Conservation (phyloP, 2,797 vertebrate species). For the Pangasius krempfi region DNA sequence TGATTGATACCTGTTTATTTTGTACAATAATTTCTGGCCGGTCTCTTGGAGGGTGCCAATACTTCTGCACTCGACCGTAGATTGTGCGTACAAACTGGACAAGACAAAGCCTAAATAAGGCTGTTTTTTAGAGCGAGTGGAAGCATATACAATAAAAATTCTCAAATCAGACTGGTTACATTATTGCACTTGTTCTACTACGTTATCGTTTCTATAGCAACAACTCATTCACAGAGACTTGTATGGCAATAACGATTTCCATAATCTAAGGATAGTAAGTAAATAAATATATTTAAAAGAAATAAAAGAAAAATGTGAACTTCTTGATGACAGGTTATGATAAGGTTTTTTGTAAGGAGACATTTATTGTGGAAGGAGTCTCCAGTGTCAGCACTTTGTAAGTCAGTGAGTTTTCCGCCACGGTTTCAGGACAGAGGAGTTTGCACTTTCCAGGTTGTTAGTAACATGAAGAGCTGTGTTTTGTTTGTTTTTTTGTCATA, state of each 20-base stretch:
- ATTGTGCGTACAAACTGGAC: not conserved
- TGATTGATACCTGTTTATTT: too few species aligned
- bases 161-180: not conserved
- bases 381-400: not conserved
- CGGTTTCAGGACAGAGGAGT: too few species aligned
- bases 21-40: too few species aligned
- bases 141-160: not conserved
- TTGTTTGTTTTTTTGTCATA: too few species aligned
- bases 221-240: not conserved
- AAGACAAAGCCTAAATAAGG: not conserved
- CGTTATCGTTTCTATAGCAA: not conserved
- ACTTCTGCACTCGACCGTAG: not conserved
- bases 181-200: too few species aligned
- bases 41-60: not conserved
- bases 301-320: not conserved
- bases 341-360: not conserved
- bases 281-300: not conserved
- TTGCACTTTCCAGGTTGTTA: too few species aligned
- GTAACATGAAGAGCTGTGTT: too few species aligned
- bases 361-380: not conserved
- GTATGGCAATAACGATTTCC: too few species aligned
- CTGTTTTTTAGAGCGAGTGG: not conserved
- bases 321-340: not conserved
- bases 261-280: not conserved
- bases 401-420: not conserved